Evolutionary conservation across 2,113 vertebrate genomes (phyloP).

Genomic region (human): GRCh38 chr13:103519001-103519500

Average conservation of each 20-base stretch:
- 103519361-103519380: no score
- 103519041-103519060: background rate
- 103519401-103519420: no score
- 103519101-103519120: background rate
- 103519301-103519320: background rate
- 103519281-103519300: background rate
- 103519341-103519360: background rate
- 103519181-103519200: background rate
- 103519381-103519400: no score
- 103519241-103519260: conserved; percentile 9
- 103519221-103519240: background rate
- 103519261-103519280: background rate
- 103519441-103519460: no score
- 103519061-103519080: background rate
- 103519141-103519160: background rate
- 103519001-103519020: background rate
- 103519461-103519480: no score
- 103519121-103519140: background rate
- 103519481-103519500: no score
- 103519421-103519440: no score
- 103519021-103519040: background rate
- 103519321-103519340: background rate
- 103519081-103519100: background rate
- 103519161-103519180: background rate
- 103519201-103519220: background rate